Evolutionary conservation across 2,888 invertebrate species (phyloP).

Genomic region (Euzophera pinguis): DNA sequence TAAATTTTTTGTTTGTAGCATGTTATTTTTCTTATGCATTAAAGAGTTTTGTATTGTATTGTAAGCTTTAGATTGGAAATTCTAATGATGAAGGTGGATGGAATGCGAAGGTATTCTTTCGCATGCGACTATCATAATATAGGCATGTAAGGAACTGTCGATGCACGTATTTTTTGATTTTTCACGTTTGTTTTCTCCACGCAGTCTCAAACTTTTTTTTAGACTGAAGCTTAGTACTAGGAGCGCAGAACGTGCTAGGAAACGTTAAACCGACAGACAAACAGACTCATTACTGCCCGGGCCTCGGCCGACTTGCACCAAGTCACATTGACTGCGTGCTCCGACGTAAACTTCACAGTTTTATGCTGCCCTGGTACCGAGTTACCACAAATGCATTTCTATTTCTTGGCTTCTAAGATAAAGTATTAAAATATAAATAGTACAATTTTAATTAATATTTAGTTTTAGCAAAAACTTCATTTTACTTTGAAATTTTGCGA

Average conservation of each 20-base stretch:
- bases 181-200: neutral
- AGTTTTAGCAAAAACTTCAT: too few relatives aligned
- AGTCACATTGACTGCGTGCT: conserved; percentile 18
- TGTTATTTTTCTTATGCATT: too few relatives aligned
- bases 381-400: neutral
- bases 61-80: too few relatives aligned
- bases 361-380: neutral
- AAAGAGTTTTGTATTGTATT: too few relatives aligned
- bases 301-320: conserved; percentile 28
- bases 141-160: too few relatives aligned
- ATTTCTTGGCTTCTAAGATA: neutral
- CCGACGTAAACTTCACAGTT: neutral
- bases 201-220: conserved; percentile 5
- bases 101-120: too few relatives aligned
- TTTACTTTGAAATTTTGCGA: too few relatives aligned
- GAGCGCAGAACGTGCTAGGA: conserved; percentile 42
- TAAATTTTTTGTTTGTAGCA: too few relatives aligned
- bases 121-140: too few relatives aligned
- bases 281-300: conserved; percentile 50
- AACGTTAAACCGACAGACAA: conserved; percentile 50
- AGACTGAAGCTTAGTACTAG: conserved; percentile 30
- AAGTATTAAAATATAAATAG: neutral
- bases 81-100: too few relatives aligned
- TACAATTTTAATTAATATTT: neutral
- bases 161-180: neutral